A percentile compares a stretch with the other conserved stretches of the same genome.
Conservation (phyloP, 2,113 vertebrate species). For the Dipodomys ordii region DNA sequence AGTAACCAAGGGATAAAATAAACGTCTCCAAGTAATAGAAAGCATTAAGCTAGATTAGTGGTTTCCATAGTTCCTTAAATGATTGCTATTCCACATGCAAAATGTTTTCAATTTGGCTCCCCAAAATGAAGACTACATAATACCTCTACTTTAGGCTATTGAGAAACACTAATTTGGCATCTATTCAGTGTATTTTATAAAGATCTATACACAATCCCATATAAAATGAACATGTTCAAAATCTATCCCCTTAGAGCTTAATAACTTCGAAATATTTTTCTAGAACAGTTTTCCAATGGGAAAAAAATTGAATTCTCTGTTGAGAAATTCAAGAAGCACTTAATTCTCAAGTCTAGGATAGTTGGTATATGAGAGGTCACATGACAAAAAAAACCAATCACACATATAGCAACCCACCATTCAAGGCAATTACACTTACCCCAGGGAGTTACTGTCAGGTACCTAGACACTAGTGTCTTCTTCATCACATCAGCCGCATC, state of each 20-base stretch:
- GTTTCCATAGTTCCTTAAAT: conserved; percentile 68
- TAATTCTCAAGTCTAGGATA: not conserved
- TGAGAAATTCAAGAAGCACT: conserved; percentile 7
- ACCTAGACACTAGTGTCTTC: not conserved
- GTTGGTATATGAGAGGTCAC: not conserved
- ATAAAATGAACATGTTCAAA: conserved; percentile 18
- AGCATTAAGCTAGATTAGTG: conserved; percentile 67
- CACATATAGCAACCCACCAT: not conserved
- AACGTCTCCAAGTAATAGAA: conserved; percentile 69
- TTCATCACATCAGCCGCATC: not conserved
- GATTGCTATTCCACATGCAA: conserved; percentile 59
- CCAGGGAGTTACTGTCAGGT: not conserved
- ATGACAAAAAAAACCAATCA: not conserved
- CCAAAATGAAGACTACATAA: conserved; percentile 51
- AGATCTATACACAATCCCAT: not conserved
- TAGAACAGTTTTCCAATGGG: conserved; percentile 12
- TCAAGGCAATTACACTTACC: not conserved
- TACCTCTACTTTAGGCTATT: not conserved
- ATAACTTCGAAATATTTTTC: conserved; percentile 42
- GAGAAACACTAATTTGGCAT: conserved; percentile 42
- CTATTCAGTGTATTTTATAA: conserved; percentile 44
- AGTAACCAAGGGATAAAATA: conserved; percentile 72
- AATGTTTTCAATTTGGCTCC: conserved; percentile 56
- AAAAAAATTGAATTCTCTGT: not conserved
- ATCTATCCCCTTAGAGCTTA: not conserved